phyloP scores from a whole-genome alignment of 1,140 invertebrate species.

The Papilio machaon region DNA sequence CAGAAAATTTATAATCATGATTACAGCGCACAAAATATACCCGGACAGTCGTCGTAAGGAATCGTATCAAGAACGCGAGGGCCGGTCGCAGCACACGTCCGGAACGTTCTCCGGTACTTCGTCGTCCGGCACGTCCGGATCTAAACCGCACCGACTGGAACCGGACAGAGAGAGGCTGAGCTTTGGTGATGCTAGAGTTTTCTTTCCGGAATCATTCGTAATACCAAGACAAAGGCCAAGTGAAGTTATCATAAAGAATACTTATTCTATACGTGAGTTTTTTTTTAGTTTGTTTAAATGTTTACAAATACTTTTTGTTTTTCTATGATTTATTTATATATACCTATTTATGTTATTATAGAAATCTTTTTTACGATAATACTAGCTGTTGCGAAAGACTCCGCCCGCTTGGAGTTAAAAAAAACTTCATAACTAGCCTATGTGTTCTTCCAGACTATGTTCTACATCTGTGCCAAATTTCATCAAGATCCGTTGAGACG shows the following conservation, averaged over 20 bases:
- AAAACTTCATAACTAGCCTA: no score
- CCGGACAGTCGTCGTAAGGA: conserved; percentile 68
- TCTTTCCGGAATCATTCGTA: conserved; percentile 78
- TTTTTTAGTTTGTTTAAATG: neutral
- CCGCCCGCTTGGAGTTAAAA: no score
- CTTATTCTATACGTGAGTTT: conserved; percentile 74
- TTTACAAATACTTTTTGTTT: neutral
- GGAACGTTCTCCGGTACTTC: conserved; percentile 79
- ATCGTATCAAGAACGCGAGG: conserved; percentile 60
- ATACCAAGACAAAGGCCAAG: conserved; percentile 69
- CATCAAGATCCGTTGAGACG: no score
- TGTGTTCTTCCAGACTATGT: no score
- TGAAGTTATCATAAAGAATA: conserved; percentile 64
- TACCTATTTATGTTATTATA: no score
- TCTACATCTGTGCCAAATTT: no score
- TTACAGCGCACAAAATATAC: conserved; percentile 74
- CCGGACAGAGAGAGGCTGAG: conserved; percentile 64
- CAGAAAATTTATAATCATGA: no score
- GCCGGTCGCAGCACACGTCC: conserved; percentile 65
- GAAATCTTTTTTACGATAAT: no score
- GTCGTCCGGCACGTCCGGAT: conserved; percentile 78
- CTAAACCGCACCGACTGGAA: conserved; percentile 70
- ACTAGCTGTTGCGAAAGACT: no score
- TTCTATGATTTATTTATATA: no score
- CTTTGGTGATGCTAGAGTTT: conserved; percentile 74